Conservation (phyloP, 2,888 invertebrate species). For the Autographa pulchrina region DNA sequence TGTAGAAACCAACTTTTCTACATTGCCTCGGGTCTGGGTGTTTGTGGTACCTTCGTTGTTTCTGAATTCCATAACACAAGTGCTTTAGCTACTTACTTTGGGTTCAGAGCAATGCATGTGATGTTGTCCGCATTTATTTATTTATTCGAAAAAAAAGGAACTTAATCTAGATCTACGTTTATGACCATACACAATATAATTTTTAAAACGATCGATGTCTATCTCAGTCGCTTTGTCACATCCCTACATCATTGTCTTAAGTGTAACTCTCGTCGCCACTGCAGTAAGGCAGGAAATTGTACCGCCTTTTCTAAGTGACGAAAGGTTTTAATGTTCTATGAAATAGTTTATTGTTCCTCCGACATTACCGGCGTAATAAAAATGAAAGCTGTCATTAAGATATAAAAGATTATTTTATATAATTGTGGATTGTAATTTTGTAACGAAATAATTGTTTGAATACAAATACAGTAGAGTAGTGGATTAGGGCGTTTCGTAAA, state of each 20-base stretch:
- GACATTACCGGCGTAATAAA: conserved; percentile 58
- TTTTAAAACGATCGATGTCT: background rate
- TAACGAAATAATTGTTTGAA: conserved; percentile 3
- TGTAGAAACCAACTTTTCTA: too few species aligned
- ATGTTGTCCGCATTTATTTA: too few species aligned
- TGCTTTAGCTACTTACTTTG: too few species aligned
- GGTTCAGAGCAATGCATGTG: too few species aligned
- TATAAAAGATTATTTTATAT: conserved; percentile 44
- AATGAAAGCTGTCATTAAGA: conserved; percentile 57
- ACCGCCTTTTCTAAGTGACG: conserved; percentile 56
- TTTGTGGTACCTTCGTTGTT: too few species aligned
- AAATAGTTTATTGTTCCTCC: conserved; percentile 58
- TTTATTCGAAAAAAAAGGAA: too few species aligned
- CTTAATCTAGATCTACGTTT: background rate
- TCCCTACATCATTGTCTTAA: conserved; percentile 48
- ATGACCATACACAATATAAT: background rate
- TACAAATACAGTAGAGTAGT: background rate
- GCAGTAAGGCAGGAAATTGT: conserved; percentile 62
- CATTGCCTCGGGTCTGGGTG: too few species aligned
- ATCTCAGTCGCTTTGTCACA: conserved; percentile 26
- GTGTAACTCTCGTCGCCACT: conserved; percentile 48
- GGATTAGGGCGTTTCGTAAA: background rate
- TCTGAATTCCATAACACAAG: too few species aligned
- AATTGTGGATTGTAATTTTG: conserved; percentile 28
- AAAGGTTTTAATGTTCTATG: conserved; percentile 60